A percentile compares a stretch with the other conserved stretches of the same genome.
phyloP scores from a whole-genome alignment of 2,113 vertebrate genomes.

The Hyla sarda region DNA sequence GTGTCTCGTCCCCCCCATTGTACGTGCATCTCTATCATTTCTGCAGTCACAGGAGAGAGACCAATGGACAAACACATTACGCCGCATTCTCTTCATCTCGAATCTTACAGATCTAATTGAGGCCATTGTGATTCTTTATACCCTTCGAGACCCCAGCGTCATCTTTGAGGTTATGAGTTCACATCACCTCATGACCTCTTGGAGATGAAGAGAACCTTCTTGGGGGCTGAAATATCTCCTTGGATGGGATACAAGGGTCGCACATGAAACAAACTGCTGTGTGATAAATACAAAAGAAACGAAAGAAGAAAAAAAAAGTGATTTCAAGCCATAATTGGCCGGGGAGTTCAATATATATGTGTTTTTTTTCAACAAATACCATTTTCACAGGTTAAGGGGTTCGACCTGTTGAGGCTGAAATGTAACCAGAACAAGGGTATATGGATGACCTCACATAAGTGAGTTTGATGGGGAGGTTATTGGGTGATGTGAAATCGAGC shows the following conservation, averaged over 20 bases:
- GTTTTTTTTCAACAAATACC: slow-evolving; percentile 27
- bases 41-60: slow-evolving; percentile 16
- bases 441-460: slow-evolving; percentile 43
- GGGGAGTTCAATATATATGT: slow-evolving; percentile 25
- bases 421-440: slow-evolving; percentile 15
- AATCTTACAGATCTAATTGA: slow-evolving; percentile 31
- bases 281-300: slow-evolving; percentile 5
- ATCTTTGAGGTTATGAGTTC: slow-evolving; percentile 19
- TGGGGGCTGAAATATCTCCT: neutral
- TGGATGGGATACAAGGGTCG: neutral
- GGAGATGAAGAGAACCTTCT: slow-evolving; percentile 22
- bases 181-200: slow-evolving; percentile 9
- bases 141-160: slow-evolving; percentile 11
- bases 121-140: neutral
- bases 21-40: slow-evolving; percentile 1
- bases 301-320: neutral
- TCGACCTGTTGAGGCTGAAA: slow-evolving; percentile 33
- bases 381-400: slow-evolving; percentile 36
- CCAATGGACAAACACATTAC: slow-evolving; percentile 31
- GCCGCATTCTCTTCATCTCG: neutral
- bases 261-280: slow-evolving; percentile 11
- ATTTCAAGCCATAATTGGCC: slow-evolving; percentile 29
- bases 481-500: neutral
- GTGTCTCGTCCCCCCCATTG: neutral
- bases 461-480: slow-evolving; percentile 10